Percentiles rank a stretch among this genome's conserved stretches.
These are phyloP conservation scores for Cylloceria caligata DNA, from an alignment of 2,888 invertebrate genomes.

Conservation along the genomic window DNA sequence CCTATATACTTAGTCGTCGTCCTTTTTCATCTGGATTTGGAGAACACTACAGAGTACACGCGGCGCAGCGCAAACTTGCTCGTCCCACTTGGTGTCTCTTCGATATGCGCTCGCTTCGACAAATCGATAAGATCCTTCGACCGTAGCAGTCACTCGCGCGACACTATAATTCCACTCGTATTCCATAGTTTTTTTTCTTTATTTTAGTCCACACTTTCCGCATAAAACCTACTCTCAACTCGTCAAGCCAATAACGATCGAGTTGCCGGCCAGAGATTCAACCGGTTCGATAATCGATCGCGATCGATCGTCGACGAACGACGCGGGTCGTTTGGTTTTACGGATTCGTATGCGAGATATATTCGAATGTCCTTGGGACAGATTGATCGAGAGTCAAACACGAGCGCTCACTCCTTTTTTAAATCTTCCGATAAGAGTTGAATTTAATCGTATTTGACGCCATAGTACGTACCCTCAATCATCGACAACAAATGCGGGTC, in stretches of 20 bases:
- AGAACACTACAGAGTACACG: conserved; percentile 14
- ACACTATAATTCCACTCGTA: conserved; percentile 63
- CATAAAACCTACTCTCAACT: conserved; percentile 64
- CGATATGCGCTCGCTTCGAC: conserved; percentile 63
- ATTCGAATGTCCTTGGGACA: conserved; percentile 55
- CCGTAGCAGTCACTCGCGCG: too few relatives aligned
- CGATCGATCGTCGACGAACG: conserved; percentile 66
- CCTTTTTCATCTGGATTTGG: conserved; percentile 52
- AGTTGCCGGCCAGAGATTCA: conserved; percentile 50
- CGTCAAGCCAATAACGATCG: conserved; percentile 68
- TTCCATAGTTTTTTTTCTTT: conserved; percentile 26
- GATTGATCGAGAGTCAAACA: conserved; percentile 57
- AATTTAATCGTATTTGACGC: conserved; percentile 10
- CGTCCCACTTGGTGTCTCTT: conserved; percentile 66
- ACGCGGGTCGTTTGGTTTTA: conserved; percentile 60
- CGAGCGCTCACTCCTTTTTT: conserved; percentile 51
- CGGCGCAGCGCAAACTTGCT: conserved; percentile 44
- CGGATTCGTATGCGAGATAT: conserved; percentile 44
- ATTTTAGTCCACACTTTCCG: conserved; percentile 57
- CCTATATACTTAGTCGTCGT: conserved; percentile 29
- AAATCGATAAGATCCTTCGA: conserved; percentile 67
- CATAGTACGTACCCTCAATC: conserved; percentile 12
- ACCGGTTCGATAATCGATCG: conserved; percentile 71
- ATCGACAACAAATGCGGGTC: conserved; percentile 53
- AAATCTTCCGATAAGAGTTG: conserved; percentile 43